Base-by-base conservation (phyloP, 2,113 vertebrate genomes). In the Erythrolamprus reginae region DNA sequence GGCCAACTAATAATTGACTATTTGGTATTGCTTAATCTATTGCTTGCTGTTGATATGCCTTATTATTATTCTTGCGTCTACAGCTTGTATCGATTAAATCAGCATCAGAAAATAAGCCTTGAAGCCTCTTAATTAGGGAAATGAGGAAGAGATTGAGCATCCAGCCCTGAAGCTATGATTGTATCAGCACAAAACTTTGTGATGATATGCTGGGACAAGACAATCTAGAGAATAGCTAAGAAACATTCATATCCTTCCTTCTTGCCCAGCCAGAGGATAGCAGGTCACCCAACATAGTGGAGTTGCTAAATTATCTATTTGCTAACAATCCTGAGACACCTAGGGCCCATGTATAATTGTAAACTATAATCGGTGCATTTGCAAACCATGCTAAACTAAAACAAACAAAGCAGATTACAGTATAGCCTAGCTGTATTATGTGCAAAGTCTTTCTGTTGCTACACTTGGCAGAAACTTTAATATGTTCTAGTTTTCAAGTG, bases 1-100 rank as follows among this genome's bases (percentile, higher is more conserved):
- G 95, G 94, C 90, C 93, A 93, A 24, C 89, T 93, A 93, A 93
- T 95, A 95, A 95, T 95, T 94, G 95, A 95, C 90, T 96, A 55
- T 70, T 91, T 82, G 58, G 45, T 96, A 93, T 94, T 94, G 93
- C 94, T 96, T 96, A 96, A 96, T 96, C 95, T 95, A 95, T 96
- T 96, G 95, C 95, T 96, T 94, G 90, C 95, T 96, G 95, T 94
- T 92, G 92, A 92, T 95, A 94, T 96, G 95, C 94, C 94, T 96
- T 92, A 93, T 93, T 92, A 93, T 94, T 95, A 95, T 94, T 93
- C 93, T 92, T 93, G 94, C 86, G 0, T 95, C 95, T 96, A 95
- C 95, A 95, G 95, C 95, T 96, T 96, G 95, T 96, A 95, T 94
- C 94, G 96, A 96, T 96, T 96, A 96, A 96, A 94, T 93, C 93